Percentiles rank a stretch among this genome's conserved stretches.
These are phyloP conservation scores for Euzetes globulus DNA, from an alignment of 2,888 invertebrate species.

Conservation along the genomic window DNA sequence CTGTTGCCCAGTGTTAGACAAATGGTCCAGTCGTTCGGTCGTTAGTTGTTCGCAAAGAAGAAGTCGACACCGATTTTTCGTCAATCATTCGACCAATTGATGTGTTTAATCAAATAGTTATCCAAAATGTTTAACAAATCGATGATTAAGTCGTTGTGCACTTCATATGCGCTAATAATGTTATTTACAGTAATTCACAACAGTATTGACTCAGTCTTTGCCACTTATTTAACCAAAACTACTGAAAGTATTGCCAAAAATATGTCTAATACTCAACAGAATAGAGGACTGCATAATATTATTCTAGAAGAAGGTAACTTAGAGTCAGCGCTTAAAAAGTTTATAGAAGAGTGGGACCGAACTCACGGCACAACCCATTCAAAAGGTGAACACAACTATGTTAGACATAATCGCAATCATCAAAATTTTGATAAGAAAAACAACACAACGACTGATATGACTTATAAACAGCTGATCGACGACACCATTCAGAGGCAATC, in stretches of 20 bases:
- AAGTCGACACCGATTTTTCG: no score
- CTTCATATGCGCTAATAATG: constrained; percentile 4
- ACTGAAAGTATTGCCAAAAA: background rate
- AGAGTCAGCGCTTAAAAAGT: constrained; percentile 4
- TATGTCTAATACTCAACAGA: background rate
- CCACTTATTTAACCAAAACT: constrained; percentile 2
- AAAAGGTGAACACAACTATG: background rate
- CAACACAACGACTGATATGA: background rate
- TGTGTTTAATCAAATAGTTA: background rate
- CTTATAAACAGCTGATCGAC: background rate
- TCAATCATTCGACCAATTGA: no score
- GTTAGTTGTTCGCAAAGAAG: background rate
- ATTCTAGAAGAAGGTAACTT: constrained; percentile 12
- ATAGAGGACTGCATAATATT: background rate
- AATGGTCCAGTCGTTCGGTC: background rate
- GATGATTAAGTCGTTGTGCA: background rate
- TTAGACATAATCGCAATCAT: background rate
- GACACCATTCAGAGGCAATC: background rate
- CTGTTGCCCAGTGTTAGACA: background rate
- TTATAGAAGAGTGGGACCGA: constrained; percentile 7
- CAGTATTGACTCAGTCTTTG: constrained; percentile 2
- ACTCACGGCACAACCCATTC: constrained; percentile 3
- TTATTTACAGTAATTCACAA: background rate
- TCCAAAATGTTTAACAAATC: background rate
- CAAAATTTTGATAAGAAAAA: background rate